phyloP scores from a whole-genome alignment of 2,113 vertebrate species.

The Proterorhinus semilunaris region DNA sequence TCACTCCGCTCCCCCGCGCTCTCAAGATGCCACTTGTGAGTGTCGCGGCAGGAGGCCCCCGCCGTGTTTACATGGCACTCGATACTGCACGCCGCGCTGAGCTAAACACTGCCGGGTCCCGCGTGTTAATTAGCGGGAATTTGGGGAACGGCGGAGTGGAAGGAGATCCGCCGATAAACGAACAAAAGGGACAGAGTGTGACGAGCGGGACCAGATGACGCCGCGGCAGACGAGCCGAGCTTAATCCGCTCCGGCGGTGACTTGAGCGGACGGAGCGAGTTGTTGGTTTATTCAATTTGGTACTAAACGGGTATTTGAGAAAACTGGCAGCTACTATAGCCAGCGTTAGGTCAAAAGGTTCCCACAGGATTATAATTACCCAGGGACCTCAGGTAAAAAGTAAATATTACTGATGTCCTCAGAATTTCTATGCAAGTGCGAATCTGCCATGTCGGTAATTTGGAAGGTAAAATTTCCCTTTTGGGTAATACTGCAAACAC shows the following conservation, averaged over 20 bases:
- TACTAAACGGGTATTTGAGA: too few species aligned
- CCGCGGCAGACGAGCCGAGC: background rate
- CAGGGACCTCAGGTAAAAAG: too few species aligned
- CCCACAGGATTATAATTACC: too few species aligned
- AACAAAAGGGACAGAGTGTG: background rate
- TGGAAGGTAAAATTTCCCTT: too few species aligned
- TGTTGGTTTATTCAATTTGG: too few species aligned
- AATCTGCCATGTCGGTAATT: too few species aligned
- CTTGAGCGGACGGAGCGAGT: background rate
- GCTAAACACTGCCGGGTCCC: background rate
- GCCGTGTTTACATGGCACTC: slow-evolving; percentile 12
- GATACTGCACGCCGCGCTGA: background rate
- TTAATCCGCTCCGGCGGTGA: background rate
- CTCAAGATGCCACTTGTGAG: background rate
- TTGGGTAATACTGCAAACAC: too few species aligned
- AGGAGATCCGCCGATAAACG: background rate
- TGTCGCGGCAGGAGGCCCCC: background rate
- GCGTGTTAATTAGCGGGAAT: slow-evolving; percentile 3
- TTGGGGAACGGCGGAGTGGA: background rate
- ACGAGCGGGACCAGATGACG: background rate
- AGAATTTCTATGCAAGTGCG: too few species aligned
- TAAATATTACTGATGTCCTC: too few species aligned
- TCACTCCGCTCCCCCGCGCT: background rate
- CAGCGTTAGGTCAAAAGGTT: too few species aligned
- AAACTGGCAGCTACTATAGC: too few species aligned